Conservation (phyloP, 2,797 vertebrate species). For the Nyctalus aviator region DNA sequence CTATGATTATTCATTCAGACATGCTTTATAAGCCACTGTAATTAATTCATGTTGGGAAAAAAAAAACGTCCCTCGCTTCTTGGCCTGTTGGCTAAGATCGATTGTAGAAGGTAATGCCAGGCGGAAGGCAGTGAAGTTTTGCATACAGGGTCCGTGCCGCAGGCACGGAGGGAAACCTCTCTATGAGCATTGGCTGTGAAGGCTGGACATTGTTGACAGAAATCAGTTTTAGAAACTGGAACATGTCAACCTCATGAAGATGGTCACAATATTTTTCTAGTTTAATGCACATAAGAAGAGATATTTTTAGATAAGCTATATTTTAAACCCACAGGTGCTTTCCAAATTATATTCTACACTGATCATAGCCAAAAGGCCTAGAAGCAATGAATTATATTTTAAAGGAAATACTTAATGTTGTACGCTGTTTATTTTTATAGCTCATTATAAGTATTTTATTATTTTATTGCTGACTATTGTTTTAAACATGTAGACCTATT, state of each 20-base stretch:
- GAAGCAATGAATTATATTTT: neutral
- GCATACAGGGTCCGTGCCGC: neutral
- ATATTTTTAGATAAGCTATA: conserved; percentile 15
- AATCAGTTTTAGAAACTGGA: conserved; percentile 32
- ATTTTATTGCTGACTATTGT: neutral
- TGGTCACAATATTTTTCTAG: conserved; percentile 40
- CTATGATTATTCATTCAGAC: neutral
- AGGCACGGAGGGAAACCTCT: neutral
- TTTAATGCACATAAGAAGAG: neutral
- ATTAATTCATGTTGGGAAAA: neutral
- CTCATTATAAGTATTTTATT: neutral
- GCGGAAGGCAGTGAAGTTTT: neutral
- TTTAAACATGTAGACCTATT: neutral
- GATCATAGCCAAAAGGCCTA: neutral
- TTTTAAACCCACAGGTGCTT: neutral
- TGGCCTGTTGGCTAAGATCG: too few relatives aligned
- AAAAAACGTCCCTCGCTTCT: too few relatives aligned
- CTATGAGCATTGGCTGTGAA: neutral
- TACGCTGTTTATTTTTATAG: neutral
- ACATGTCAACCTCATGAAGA: neutral
- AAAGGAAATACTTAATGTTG: conserved; percentile 1
- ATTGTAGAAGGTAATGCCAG: neutral
- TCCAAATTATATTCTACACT: neutral
- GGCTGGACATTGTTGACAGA: neutral
- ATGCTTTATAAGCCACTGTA: conserved; percentile 27